Evolutionary conservation across 2,888 invertebrate species (phyloP).

Genomic region (Amphipoea lucens): DNA sequence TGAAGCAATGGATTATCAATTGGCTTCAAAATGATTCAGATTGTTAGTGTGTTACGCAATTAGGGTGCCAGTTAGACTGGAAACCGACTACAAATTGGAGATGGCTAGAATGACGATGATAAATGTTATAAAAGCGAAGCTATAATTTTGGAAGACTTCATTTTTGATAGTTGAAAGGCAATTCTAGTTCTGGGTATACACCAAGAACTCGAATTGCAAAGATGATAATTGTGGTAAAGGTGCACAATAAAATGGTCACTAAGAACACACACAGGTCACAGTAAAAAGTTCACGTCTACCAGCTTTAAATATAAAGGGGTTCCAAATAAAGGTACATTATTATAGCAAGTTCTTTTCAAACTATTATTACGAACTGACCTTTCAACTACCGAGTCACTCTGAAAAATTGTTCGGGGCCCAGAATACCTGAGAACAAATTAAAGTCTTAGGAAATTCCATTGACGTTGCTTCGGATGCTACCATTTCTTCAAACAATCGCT

Average conservation of each 20-base stretch:
- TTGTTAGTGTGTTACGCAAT: too few relatives aligned
- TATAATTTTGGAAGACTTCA: background rate
- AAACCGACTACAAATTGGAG: background rate
- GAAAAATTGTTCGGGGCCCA: background rate
- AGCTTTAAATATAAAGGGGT: background rate
- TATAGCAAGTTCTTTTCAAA: conserved; percentile 9
- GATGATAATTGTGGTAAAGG: background rate
- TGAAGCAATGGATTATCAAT: too few relatives aligned
- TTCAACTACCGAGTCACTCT: conserved; percentile 16
- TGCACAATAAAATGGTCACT: background rate
- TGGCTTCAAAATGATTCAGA: too few relatives aligned
- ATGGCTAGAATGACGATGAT: background rate
- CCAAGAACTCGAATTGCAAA: background rate
- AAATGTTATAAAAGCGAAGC: background rate
- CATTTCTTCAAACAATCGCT: conserved; percentile 32
- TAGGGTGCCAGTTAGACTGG: too few relatives aligned
- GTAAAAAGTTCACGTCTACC: background rate
- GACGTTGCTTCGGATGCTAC: conserved; percentile 16
- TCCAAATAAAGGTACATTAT: background rate
- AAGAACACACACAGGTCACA: too few relatives aligned
- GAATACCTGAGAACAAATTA: conserved; percentile 31
- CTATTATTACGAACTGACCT: conserved; percentile 9
- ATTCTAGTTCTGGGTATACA: too few relatives aligned
- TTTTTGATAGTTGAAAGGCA: background rate
- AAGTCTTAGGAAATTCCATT: conserved; percentile 28